Conservation (phyloP, 2,113 vertebrate species). For the Chamaetylas fuelleborni region DNA sequence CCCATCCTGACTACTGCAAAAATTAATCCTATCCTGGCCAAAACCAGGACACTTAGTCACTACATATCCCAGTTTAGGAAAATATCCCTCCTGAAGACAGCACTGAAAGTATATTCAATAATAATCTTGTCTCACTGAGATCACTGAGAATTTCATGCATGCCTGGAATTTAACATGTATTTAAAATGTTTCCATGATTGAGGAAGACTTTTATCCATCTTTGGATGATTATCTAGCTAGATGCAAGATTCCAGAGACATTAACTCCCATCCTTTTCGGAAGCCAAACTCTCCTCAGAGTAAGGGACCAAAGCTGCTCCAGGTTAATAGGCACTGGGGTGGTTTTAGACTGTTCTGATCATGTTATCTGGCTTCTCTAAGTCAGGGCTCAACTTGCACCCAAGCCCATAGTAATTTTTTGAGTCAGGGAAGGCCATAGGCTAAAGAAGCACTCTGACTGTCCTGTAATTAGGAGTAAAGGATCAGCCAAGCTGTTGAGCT, state of each 20-base stretch:
- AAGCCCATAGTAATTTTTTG: background rate
- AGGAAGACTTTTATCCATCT: background rate
- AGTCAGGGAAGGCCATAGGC: background rate
- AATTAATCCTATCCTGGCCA: background rate
- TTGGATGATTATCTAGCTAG: background rate
- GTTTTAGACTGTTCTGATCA: background rate
- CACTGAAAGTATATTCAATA: background rate
- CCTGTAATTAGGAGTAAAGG: fast-evolving
- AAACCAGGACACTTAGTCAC: no score
- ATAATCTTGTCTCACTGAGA: background rate
- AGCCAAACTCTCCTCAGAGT: background rate
- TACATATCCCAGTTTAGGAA: background rate
- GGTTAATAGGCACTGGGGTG: background rate
- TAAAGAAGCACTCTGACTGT: background rate
- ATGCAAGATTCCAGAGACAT: background rate
- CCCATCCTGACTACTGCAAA: background rate
- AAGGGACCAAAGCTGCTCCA: background rate
- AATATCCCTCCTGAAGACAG: background rate
- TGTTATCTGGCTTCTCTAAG: background rate
- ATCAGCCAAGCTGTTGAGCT: background rate
- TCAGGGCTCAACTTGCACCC: background rate
- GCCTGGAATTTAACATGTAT: background rate
- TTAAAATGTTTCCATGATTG: background rate
- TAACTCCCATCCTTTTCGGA: background rate
- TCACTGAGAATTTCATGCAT: background rate